phyloP scores from a whole-genome alignment of 2,113 vertebrate species.

The Leiothrix lutea region DNA sequence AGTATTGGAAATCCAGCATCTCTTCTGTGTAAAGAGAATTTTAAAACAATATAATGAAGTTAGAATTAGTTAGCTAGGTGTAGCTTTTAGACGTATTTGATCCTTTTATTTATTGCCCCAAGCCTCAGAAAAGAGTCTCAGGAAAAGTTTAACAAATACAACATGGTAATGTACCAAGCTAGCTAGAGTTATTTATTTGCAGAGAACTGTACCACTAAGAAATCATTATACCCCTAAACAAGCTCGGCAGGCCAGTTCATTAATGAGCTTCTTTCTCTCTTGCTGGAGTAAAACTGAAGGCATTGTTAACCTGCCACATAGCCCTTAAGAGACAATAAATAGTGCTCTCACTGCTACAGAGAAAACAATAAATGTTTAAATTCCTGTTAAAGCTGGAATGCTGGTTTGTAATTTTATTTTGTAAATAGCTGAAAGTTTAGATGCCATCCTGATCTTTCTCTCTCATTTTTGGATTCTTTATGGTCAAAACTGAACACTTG shows the following conservation, averaged over 20 bases:
- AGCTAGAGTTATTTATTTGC: background rate
- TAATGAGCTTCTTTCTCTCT: conserved; percentile 23
- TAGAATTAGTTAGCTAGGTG: conserved; percentile 4
- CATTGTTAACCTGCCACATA: conserved; percentile 45
- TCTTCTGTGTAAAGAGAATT: background rate
- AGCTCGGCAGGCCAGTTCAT: conserved; percentile 36
- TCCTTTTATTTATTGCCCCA: background rate
- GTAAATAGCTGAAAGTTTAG: conserved; percentile 48
- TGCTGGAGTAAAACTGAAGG: conserved; percentile 37
- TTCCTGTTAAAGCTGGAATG: conserved; percentile 41
- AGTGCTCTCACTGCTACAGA: conserved; percentile 31
- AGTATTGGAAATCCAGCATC: background rate
- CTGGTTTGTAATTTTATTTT: conserved; percentile 51
- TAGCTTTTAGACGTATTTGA: background rate
- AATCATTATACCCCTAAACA: conserved; percentile 30
- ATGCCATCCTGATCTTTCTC: conserved; percentile 42
- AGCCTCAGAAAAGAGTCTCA: background rate
- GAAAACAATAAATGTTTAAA: conserved; percentile 52
- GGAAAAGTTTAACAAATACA: background rate
- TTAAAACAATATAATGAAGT: background rate
- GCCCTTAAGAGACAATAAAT: conserved; percentile 63
- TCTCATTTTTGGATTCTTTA: conserved; percentile 27
- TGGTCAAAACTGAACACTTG: conserved; percentile 31
- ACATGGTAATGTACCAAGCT: background rate
- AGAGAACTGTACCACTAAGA: conserved; percentile 27